Percentiles rank a stretch among this genome's conserved stretches.
phyloP scores from a whole-genome alignment of 2,797 vertebrate genomes.

The Etheostoma perlongum region DNA sequence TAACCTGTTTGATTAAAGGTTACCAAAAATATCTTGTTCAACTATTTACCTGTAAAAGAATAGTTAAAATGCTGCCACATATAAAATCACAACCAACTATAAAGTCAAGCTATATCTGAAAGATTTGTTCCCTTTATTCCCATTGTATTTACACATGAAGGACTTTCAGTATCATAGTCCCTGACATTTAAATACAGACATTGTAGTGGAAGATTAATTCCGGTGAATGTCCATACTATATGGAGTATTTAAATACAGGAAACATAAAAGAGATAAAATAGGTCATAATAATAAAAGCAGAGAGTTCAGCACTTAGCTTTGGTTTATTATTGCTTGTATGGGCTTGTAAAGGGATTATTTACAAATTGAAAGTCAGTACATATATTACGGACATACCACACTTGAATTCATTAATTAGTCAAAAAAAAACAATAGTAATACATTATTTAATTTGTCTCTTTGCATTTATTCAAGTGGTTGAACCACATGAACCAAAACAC shows the following conservation, averaged over 20 bases:
- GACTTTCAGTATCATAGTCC: constrained; percentile 7
- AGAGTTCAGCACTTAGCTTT: not conserved
- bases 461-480: not conserved
- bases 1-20: constrained; percentile 10
- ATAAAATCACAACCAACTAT: constrained; percentile 11
- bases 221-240: not conserved
- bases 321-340: constrained; percentile 10
- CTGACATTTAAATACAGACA: constrained; percentile 53
- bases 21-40: not conserved
- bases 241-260: constrained; percentile 14
- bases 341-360: constrained; percentile 2
- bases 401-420: not conserved
- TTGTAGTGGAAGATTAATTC: constrained; percentile 12
- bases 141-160: constrained; percentile 33
- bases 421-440: not conserved
- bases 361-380: not conserved
- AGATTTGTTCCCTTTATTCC: constrained; percentile 28
- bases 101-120: constrained; percentile 26
- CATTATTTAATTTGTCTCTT: not conserved
- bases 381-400: not conserved
- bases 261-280: constrained; percentile 7
- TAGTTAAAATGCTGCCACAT: not conserved
- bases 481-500: not conserved
- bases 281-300: not conserved
- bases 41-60: constrained; percentile 14